Conservation (phyloP, 2,797 vertebrate species). For the Darevskia nairensis region DNA sequence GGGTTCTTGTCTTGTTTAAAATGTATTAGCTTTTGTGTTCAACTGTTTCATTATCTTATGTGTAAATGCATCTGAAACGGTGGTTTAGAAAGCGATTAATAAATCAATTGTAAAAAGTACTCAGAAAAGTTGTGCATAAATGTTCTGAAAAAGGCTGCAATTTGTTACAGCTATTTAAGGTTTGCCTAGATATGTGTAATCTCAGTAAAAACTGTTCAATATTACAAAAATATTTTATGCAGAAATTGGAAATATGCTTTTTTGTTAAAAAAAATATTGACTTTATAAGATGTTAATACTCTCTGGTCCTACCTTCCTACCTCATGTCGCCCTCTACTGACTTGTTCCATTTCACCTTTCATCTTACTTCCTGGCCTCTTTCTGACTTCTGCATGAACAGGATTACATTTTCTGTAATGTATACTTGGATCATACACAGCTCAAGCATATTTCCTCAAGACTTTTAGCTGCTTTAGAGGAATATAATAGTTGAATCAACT, state of each 20-base stretch:
- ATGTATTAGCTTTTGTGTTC: too few relatives aligned
- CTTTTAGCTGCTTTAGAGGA: conserved; percentile 23
- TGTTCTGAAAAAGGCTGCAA: neutral
- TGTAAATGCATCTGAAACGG: neutral
- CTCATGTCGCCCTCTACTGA: conserved; percentile 23
- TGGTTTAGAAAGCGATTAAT: too few relatives aligned
- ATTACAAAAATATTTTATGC: neutral
- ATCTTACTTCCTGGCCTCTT: conserved; percentile 31
- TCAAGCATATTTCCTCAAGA: conserved; percentile 27
- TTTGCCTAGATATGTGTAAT: neutral
- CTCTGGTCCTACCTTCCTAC: conserved; percentile 37
- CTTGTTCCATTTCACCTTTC: conserved; percentile 24
- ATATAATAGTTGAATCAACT: conserved; percentile 17
- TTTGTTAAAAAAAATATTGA: neutral
- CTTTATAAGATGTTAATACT: neutral
- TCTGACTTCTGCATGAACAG: conserved; percentile 28
- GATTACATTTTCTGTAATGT: conserved; percentile 30
- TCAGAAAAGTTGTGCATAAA: neutral
- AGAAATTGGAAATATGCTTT: neutral
- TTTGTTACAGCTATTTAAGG: neutral
- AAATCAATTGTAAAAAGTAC: neutral
- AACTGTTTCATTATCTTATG: neutral
- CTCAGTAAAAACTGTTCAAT: too few relatives aligned
- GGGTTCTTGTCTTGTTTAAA: too few relatives aligned
- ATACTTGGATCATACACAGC: neutral